Evolutionary conservation across 2,113 vertebrate species (phyloP), one percentile per base, ranked within the genome.

Genomic region (Gobiocypris rarus): DNA sequence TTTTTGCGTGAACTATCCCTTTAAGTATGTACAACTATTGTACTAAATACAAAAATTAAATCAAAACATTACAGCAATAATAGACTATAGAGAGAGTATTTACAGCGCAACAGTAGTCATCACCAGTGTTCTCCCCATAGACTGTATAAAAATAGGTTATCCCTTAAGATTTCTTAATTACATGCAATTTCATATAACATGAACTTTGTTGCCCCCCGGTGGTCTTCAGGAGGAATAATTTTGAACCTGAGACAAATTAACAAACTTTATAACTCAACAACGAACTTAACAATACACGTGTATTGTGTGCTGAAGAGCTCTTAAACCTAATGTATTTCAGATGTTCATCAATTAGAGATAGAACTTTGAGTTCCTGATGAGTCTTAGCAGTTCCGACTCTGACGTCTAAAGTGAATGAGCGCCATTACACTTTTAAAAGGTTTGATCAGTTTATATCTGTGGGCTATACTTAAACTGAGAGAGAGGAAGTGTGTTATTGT

Each of bases 371-470:
- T 69, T 69, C 65, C 31, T 67, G 56, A 54, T 48, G 71, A 75
- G 48, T 76, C 24, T 84, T 43, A 17, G 5, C 9, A 58, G 24
- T 75, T 28, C 31, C 41, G 71, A 50, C 13, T 17, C 31, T 59
- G 75, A 26, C 28, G 17, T 78, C 34, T 78, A 43, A 77, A 77
- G 54, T 6, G 58, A 5, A 56, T 10, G n/a, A 91, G 90, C 61
- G 90, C 24, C 41, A 50, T 65, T 65, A 67, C 41, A 50, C 41
- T 48, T 78, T 58, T 50, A 65, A 80, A 80, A 80, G 45, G 48
- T 52, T 26, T 75, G 48, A 75, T 50, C 14, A 19, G 14, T 52
- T 75, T 75, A 74, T 7, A 48, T 43, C 43, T 74, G 43, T 50
- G 52, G 71, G 45, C 71, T 52, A 17, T 48, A 50, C 24, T 75